Evolutionary conservation across 2,113 vertebrate genomes (phyloP).

Genomic region (Gallinago undulata): DNA sequence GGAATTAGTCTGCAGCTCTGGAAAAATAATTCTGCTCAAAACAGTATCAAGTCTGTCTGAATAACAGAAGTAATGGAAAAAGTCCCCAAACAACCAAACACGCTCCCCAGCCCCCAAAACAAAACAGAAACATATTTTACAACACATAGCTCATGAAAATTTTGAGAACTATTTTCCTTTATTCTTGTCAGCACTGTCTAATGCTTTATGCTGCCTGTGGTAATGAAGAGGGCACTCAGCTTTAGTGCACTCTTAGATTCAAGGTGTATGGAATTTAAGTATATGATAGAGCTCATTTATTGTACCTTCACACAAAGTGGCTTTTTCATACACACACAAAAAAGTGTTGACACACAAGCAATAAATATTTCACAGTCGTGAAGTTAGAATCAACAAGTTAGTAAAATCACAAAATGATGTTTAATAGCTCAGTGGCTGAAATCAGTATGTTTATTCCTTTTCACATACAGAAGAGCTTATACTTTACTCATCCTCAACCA

Average conservation of each 20-base stretch:
- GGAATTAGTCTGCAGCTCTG: not conserved
- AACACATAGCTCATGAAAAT: not conserved
- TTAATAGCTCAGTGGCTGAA: not conserved
- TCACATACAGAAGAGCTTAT: not conserved
- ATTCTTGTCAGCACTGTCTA: not conserved
- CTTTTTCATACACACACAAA: not conserved
- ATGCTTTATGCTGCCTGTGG: not conserved
- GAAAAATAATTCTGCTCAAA: not conserved
- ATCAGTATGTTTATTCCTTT: not conserved
- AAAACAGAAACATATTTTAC: not conserved
- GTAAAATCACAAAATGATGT: not conserved
- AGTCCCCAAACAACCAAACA: not conserved
- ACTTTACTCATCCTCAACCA: not conserved
- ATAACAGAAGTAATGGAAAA: not conserved
- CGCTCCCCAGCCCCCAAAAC: rapidly evolving
- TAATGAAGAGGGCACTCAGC: not conserved
- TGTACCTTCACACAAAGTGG: not conserved
- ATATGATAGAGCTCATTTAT: not conserved
- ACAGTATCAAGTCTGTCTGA: not conserved
- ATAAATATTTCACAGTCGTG: not conserved
- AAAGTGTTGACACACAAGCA: not conserved
- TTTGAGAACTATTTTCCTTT: not conserved
- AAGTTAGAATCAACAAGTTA: not conserved
- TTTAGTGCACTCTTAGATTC: not conserved
- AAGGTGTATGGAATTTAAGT: not conserved